These are phyloP conservation scores for Agrochola lota DNA, from an alignment of 2,888 invertebrate genomes.

Conservation along the genomic window DNA sequence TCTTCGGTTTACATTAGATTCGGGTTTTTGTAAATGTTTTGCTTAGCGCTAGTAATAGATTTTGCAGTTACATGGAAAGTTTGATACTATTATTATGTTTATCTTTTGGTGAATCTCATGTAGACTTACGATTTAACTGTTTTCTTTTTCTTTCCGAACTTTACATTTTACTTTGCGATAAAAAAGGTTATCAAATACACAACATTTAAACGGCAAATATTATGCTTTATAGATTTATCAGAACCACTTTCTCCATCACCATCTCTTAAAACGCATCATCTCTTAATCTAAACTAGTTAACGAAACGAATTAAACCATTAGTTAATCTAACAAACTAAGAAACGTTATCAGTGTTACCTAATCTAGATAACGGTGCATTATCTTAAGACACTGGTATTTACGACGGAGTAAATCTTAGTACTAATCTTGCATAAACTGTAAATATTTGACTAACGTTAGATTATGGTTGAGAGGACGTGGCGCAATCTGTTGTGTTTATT, in stretches of 20 bases:
- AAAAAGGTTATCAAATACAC: neutral
- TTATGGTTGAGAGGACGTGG: conserved; percentile 33
- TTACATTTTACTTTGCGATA: neutral
- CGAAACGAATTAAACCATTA: conserved; percentile 42
- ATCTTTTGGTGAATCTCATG: conserved; percentile 18
- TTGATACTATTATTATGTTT: neutral
- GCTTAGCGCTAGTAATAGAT: conserved; percentile 16
- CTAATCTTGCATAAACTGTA: conserved; percentile 64
- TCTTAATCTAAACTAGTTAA: conserved; percentile 12
- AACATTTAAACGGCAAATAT: neutral
- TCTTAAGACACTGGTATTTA: conserved; percentile 62
- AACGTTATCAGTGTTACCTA: conserved; percentile 45
- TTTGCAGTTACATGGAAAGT: conserved; percentile 23
- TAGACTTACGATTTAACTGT: neutral
- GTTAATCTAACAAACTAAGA: conserved; percentile 40
- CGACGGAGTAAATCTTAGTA: conserved; percentile 57
- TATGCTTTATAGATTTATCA: neutral
- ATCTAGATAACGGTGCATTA: conserved; percentile 60
- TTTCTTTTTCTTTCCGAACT: neutral
- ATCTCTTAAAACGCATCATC: neutral
- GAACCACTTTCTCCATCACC: neutral
- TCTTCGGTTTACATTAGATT: conserved; percentile 43
- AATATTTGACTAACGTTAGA: conserved; percentile 58
- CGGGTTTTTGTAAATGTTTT: conserved; percentile 40
- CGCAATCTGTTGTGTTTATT: conserved; percentile 55